Evolutionary conservation across 2,797 vertebrate species (phyloP), one percentile per base, ranked within the genome.

Genomic region (Pelobates cultripes): DNA sequence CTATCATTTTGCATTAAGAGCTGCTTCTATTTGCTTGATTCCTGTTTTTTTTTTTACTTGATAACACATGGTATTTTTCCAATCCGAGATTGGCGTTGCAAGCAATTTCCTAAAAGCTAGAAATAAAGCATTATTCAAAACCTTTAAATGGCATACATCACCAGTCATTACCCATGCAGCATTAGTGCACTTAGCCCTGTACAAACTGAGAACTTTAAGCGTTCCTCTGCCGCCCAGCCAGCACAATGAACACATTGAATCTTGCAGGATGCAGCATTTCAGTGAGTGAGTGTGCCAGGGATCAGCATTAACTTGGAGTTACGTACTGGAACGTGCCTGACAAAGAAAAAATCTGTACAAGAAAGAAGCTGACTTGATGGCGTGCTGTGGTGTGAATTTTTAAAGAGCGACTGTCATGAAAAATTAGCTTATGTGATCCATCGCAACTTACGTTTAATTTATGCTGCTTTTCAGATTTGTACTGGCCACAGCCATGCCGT

Each of bases 101-200:
- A 44, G 42, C 68, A 43, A 70, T 57, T 57, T 57, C 55, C 55
- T 57, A 57, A 57, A 57, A 57, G 55, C 55, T 15, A 57, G 55
- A 57, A 57, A 57, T 45, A 15, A 70, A 14, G 68, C 8, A 44
- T 45, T 70, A 70, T 15, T 68, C 66, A 68, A 68, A 68, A 68
- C 66, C 40, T 41, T 70, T 70, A 15, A 43, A 70, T 45, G 43
- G 68, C 12, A 45, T 70, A 44, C 43, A 70, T 70, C 43, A 15
- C 43, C 12, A n/a, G 12, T 13, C 42, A 15, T 70, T 70, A 70
- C n/a, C 12, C 43, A 43, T 43, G 44, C 28, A 70, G 43, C 17
- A 9, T 70, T 70, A 4, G 13, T 42, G 44, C 15, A 42, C 68
- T 57, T 15, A 57, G 55, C 9, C 28, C 55, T 57, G 55, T 12